Base-by-base conservation (phyloP, 2,888 invertebrate species). In the Latrodectus elegans region DNA sequence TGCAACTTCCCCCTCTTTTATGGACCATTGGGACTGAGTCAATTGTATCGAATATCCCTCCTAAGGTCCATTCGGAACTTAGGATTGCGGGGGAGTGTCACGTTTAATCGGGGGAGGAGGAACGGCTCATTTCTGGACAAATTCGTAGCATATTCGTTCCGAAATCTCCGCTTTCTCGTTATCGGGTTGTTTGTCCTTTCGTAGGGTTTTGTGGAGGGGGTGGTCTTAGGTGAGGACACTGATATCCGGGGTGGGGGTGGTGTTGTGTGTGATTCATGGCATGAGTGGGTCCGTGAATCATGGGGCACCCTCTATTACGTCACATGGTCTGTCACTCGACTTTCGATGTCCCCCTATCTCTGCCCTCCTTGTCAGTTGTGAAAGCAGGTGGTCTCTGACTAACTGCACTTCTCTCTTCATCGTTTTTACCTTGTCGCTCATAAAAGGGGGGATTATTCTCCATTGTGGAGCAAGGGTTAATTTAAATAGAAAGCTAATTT, bases 261-360 rank as follows among this genome's bases (percentile, higher is more conserved):
- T 38, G 38, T 38, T 38, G 38, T 38, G 70, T 15, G 78, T 87
- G 86, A 87, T 87, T 87, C 86, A 87, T 87, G 86, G 86, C 72
- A 87, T 87, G 86, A 87, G 86, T 87, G 81, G 81, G 65, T 77
- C 81, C 77, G 81, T 87, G 86, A 87, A 81, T 87, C 86, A 87
- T 65, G 73, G 71, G 14, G 9, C 76, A 76, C 83, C 83, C 82
- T 38, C 74, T 53, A 81, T 87, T 87, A 87, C 86, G 86, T 87
- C 86, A 87, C 53, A 60, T 75, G 65, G 64, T 53, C 38, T 60
- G 60, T 60, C 38, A 60, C 60, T 60, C 60, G 60, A 60, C 60
- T 60, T 60, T 60, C 60, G n/a, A n/a, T 11, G 38, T 38, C 38
- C 38, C 38, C 38, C 38, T 38, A 38, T 68, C 77, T 52, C 83